These are phyloP conservation scores for Metopolophium dirhodum DNA, from an alignment of 1,140 invertebrate species.

Conservation along the genomic window DNA sequence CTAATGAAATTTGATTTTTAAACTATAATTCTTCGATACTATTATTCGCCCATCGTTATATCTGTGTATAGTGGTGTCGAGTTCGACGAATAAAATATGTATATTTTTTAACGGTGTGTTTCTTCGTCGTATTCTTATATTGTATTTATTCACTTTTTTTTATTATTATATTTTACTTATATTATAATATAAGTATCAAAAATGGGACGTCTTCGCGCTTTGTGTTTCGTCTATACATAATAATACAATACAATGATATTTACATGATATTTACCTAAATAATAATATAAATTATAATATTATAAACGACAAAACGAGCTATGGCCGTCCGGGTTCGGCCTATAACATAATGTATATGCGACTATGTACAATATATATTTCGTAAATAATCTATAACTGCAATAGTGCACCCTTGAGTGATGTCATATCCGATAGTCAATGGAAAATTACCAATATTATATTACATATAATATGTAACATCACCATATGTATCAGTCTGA, in stretches of 20 bases:
- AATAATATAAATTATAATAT: neutral
- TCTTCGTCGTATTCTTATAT: neutral
- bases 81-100: neutral
- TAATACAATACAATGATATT: no score
- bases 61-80: neutral
- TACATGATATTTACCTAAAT: no score
- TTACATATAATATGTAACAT: no score
- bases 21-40: neutral
- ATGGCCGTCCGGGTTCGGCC: no score
- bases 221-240: neutral
- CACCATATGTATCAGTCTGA: no score
- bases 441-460: no score
- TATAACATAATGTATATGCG: no score
- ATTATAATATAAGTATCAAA: neutral
- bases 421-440: no score
- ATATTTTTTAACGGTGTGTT: neutral
- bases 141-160: neutral
- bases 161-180: neutral
- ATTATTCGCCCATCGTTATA: neutral
- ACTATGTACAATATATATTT: no score
- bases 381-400: no score
- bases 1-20: conserved; percentile 30
- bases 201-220: neutral
- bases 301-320: neutral
- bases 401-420: no score